A percentile compares a stretch with the other conserved stretches of the same genome.
Evolutionary conservation across 1,140 invertebrate genomes (phyloP).

Genomic region (Amphibalanus amphitrite): DNA sequence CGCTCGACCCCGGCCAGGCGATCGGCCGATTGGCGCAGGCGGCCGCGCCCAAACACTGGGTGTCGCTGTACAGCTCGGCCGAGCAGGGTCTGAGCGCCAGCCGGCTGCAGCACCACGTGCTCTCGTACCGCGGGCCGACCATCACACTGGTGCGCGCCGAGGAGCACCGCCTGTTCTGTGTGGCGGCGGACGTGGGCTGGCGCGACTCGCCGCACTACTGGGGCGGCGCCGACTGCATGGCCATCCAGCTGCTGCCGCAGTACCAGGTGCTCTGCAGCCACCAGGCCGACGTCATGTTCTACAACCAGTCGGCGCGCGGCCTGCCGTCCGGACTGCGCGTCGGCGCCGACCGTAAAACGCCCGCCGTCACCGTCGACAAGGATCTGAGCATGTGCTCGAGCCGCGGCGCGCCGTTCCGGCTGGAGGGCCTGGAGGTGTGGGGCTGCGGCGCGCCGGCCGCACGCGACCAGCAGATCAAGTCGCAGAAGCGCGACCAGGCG

Average conservation of each 20-base stretch:
- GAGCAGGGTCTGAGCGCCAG: slow-evolving; percentile 70
- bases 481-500: slow-evolving; percentile 77
- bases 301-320: slow-evolving; percentile 63
- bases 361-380: slow-evolving; percentile 49
- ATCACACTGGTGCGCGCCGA: slow-evolving; percentile 51
- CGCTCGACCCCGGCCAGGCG: slow-evolving; percentile 31
- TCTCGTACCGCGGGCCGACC: slow-evolving; percentile 66
- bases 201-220: slow-evolving; percentile 65
- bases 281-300: slow-evolving; percentile 41
- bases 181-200: slow-evolving; percentile 65
- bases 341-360: slow-evolving; percentile 54
- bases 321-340: slow-evolving; percentile 67
- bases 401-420: slow-evolving; percentile 40
- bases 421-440: slow-evolving; percentile 56
- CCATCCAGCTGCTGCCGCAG: slow-evolving; percentile 60
- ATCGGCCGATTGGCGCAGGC: slow-evolving; percentile 39
- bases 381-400: slow-evolving; percentile 43
- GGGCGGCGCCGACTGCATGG: slow-evolving; percentile 53
- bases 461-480: slow-evolving; percentile 61
- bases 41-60: slow-evolving; percentile 55
- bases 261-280: slow-evolving; percentile 45
- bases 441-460: slow-evolving; percentile 41
- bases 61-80: slow-evolving; percentile 58
- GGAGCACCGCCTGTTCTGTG: slow-evolving; percentile 49
- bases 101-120: slow-evolving; percentile 63